phyloP scores from a whole-genome alignment of 2,888 invertebrate genomes.

The Drosophila stalkeri region DNA sequence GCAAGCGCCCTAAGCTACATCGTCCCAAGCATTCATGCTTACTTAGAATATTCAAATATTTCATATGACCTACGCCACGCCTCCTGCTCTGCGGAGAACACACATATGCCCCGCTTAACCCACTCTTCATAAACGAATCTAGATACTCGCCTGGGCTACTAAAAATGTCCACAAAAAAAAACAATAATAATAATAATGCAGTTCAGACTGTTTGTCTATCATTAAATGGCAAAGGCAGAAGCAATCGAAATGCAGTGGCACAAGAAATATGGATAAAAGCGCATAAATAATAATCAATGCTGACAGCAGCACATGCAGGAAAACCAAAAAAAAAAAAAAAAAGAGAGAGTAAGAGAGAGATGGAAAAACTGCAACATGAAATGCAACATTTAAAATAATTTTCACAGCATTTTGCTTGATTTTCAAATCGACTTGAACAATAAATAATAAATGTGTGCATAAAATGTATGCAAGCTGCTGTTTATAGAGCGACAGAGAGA shows the following conservation, averaged over 20 bases:
- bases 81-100: no score
- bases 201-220: neutral
- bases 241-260: neutral
- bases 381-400: conserved; percentile 30
- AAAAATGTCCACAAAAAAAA: neutral
- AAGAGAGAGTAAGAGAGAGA: neutral
- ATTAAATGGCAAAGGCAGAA: neutral
- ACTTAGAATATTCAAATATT: no score
- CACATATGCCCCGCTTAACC: no score
- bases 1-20: no score
- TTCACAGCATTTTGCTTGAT: conserved; percentile 25
- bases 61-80: no score
- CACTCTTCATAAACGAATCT: no score
- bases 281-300: neutral
- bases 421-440: conserved; percentile 9
- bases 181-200: neutral
- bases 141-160: neutral
- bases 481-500: conserved; percentile 9
- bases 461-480: neutral
- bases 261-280: neutral
- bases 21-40: no score
- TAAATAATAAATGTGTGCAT: conserved; percentile 20
- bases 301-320: conserved; percentile 1
- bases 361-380: conserved; percentile 5
- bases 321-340: neutral